These are phyloP conservation scores for Epicauta chinensis DNA, from an alignment of 1,140 invertebrate species.

Conservation along the genomic window DNA sequence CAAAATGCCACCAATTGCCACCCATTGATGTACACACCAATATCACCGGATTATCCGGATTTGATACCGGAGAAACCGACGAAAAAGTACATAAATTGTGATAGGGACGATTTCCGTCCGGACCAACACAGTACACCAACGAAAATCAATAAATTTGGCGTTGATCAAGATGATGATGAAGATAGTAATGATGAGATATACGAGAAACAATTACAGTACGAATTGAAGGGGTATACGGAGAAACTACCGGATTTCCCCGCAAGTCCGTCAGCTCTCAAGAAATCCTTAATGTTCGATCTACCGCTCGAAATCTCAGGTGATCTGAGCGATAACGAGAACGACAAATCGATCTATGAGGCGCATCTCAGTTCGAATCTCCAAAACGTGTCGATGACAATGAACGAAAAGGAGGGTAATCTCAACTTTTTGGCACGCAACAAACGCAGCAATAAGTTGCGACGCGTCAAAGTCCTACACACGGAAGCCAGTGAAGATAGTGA, in stretches of 20 bases:
- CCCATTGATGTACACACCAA: constrained; percentile 40
- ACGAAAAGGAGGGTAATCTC: constrained; percentile 41
- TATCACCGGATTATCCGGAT: constrained; percentile 38
- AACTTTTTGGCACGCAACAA: constrained; percentile 40
- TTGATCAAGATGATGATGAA: too few relatives aligned
- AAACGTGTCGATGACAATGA: constrained; percentile 41
- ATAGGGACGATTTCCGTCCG: constrained; percentile 30
- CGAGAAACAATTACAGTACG: constrained; percentile 24
- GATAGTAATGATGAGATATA: constrained; percentile 12
- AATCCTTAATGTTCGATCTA: constrained; percentile 34
- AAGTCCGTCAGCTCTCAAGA: constrained; percentile 37
- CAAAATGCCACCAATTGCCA: constrained; percentile 41
- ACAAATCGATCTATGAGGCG: constrained; percentile 41
- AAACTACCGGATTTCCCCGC: constrained; percentile 36
- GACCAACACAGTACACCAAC: constrained; percentile 29
- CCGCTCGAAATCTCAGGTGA: constrained; percentile 29
- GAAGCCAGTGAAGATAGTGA: constrained; percentile 34
- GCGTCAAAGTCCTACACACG: constrained; percentile 34
- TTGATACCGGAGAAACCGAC: constrained; percentile 38
- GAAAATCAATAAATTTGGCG: constrained; percentile 14
- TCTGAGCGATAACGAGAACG: constrained; percentile 40
- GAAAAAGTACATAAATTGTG: constrained; percentile 23
- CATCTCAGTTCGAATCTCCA: constrained; percentile 42
- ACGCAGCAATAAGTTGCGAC: constrained; percentile 40
- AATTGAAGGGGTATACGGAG: constrained; percentile 29